These are phyloP conservation scores for Clarias gariepinus DNA, from an alignment of 2,113 vertebrate species.

Conservation along the genomic window DNA sequence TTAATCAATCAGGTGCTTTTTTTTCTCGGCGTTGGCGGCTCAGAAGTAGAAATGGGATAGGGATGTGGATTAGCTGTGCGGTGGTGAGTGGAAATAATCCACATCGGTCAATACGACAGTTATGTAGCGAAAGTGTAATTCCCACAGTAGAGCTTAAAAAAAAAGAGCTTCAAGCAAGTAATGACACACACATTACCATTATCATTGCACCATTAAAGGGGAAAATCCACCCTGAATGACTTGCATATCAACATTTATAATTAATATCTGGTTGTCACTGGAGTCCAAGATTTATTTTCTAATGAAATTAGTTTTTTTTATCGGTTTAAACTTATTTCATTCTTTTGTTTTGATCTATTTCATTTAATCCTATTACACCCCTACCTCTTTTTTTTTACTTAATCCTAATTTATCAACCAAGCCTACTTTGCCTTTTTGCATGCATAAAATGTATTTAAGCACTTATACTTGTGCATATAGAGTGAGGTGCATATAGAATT, in stretches of 20 bases:
- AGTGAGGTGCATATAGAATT: background rate
- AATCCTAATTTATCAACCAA: background rate
- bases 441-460: background rate
- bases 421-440: background rate
- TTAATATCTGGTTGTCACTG: background rate
- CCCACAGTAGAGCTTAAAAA: background rate
- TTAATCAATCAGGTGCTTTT: background rate
- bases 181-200: constrained; percentile 1
- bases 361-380: background rate
- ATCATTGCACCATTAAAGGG: background rate
- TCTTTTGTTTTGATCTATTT: background rate
- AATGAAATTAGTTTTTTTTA: background rate
- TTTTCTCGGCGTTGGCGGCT: background rate
- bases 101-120: background rate
- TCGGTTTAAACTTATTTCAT: background rate
- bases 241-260: background rate
- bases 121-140: background rate
- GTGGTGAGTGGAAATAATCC: constrained; percentile 15
- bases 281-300: background rate
- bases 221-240: background rate
- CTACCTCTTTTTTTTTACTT: background rate
- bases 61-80: constrained; percentile 4
- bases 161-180: background rate
- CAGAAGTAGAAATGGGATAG: background rate
- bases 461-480: background rate